Evolutionary conservation across 1,140 invertebrate species (phyloP).

Genomic region (Dufourea novaeangliae): DNA sequence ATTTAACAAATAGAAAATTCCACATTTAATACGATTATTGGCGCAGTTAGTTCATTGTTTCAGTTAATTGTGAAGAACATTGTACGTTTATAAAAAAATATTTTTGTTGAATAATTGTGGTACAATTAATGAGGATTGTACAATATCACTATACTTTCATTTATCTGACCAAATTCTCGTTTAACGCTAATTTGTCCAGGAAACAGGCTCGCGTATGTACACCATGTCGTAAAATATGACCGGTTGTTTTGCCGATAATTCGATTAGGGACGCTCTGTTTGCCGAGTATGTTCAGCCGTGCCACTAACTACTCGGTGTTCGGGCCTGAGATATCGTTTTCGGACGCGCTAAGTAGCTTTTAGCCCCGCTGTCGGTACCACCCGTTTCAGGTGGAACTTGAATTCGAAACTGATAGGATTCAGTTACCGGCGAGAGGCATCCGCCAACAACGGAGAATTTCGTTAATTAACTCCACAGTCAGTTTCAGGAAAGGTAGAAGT

Average conservation of each 20-base stretch:
- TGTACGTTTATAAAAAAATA: no score
- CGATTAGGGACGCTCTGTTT: slow-evolving; percentile 19
- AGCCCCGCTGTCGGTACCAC: not conserved
- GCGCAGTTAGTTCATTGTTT: no score
- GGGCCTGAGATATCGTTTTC: not conserved
- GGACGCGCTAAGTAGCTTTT: not conserved
- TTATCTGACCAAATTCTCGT: not conserved
- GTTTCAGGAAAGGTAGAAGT: no score
- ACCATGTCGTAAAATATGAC: not conserved
- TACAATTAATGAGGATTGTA: no score
- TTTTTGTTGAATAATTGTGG: no score
- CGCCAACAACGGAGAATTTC: not conserved
- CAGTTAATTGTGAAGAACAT: no score
- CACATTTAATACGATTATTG: no score
- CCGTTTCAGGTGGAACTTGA: not conserved
- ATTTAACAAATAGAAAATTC: no score
- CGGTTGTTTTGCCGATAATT: not conserved
- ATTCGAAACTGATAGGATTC: not conserved
- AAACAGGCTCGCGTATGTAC: slow-evolving; percentile 2
- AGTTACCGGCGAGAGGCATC: not conserved
- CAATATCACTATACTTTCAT: no score
- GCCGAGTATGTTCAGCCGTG: not conserved
- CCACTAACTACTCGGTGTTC: not conserved
- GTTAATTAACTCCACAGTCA: no score
- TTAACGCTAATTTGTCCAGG: not conserved